A percentile compares a stretch with the other conserved stretches of the same genome.
These are phyloP conservation scores for Serilophus lunatus DNA, from an alignment of 2,113 vertebrate species.

Conservation along the genomic window DNA sequence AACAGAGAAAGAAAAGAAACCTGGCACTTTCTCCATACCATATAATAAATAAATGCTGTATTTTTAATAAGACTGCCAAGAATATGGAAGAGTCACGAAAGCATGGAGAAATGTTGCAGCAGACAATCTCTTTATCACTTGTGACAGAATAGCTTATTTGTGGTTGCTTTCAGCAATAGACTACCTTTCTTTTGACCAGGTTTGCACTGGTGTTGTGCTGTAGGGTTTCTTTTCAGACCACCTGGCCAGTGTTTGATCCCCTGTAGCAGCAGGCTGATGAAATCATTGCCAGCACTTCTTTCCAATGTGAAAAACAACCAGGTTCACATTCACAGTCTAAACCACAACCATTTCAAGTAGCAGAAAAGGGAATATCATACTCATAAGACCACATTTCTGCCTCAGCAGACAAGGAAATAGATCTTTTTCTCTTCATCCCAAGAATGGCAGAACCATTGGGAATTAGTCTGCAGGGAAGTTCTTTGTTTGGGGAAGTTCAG, in stretches of 20 bases:
- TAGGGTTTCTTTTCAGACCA: background rate
- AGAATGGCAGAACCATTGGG: background rate
- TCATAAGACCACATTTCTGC: background rate
- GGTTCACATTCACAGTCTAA: background rate
- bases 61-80: background rate
- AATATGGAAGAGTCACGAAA: background rate
- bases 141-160: background rate
- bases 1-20: background rate
- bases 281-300: background rate
- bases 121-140: background rate
- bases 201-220: background rate
- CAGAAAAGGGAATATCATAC: background rate
- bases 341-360: background rate
- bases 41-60: background rate
- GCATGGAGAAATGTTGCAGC: background rate
- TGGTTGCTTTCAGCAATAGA: background rate
- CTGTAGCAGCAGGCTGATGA: background rate
- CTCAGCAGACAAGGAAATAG: background rate
- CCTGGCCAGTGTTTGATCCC: background rate
- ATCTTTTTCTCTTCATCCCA: background rate
- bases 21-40: rapidly evolving
- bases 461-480: background rate
- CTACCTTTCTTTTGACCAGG: background rate
- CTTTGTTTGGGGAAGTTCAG: background rate
- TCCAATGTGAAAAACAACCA: background rate